phyloP scores from a whole-genome alignment of 2,888 invertebrate species.

The Tinea trinotella region DNA sequence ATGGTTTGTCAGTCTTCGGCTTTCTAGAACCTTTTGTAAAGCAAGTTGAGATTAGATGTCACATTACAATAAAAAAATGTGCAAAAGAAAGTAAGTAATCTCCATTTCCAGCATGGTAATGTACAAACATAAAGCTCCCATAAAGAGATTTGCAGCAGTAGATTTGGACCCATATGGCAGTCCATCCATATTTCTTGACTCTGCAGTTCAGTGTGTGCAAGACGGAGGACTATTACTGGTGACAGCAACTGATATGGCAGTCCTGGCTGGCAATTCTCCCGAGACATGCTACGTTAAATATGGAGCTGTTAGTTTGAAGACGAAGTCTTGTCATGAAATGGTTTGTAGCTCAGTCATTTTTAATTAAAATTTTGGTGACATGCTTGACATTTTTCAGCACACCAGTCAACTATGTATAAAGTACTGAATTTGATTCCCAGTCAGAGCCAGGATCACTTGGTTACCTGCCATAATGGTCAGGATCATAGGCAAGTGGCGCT shows the following conservation, averaged over 20 bases:
- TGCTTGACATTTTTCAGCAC: no score
- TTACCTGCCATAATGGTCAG: no score
- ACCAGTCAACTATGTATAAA: no score
- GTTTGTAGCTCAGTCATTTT: no score
- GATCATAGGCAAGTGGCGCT: no score
- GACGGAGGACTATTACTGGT: conserved; percentile 92
- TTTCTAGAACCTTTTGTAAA: no score
- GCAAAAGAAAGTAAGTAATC: not conserved
- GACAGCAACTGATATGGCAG: conserved; percentile 98
- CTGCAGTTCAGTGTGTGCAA: conserved; percentile 85
- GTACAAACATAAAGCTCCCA: conserved; percentile 80
- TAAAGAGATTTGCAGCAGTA: conserved; percentile 86
- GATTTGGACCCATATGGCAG: conserved; percentile 99
- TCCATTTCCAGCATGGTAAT: conserved; percentile 79
- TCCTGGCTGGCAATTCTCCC: conserved; percentile 94
- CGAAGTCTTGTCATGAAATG: conserved; percentile 95
- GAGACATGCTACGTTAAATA: conserved; percentile 96
- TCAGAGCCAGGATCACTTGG: no score
- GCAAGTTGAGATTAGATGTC: no score
- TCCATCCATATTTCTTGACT: conserved; percentile 92
- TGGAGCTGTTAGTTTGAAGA: conserved; percentile 88
- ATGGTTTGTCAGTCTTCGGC: no score
- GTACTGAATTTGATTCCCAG: no score
- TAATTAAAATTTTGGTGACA: no score
- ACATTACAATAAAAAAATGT: no score